Percentiles rank a stretch among this genome's conserved stretches.
phyloP scores from a whole-genome alignment of 2,888 invertebrate species.

The Rhagium mordax region DNA sequence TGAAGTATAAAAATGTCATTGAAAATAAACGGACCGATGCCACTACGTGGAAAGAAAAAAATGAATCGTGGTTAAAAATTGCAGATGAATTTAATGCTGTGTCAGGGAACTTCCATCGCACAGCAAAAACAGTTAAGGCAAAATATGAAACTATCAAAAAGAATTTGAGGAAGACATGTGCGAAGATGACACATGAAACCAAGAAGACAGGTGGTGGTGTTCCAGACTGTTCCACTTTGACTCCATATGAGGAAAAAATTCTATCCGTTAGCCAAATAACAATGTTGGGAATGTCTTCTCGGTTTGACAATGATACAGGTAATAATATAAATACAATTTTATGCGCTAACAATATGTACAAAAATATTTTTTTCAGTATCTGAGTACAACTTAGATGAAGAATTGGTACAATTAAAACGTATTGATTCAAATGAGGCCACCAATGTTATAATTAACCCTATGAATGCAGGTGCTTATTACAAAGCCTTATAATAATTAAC shows the following conservation, averaged over 20 bases:
- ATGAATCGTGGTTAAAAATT: background rate
- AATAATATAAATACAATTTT: background rate
- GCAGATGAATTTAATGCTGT: background rate
- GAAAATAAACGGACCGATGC: constrained; percentile 5
- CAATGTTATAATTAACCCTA: background rate
- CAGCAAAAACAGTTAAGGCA: background rate
- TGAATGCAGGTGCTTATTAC: too few relatives aligned
- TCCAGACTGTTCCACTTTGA: background rate
- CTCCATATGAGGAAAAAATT: constrained; percentile 1
- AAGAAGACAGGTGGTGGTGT: constrained; percentile 1
- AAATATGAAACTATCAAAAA: constrained; percentile 5
- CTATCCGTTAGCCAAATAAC: background rate
- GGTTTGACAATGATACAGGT: constrained; percentile 3
- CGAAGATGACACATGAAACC: background rate
- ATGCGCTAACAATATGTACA: too few relatives aligned
- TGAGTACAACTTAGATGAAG: background rate
- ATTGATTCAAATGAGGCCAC: too few relatives aligned
- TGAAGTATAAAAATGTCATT: background rate
- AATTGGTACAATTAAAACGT: background rate
- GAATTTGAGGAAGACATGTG: background rate
- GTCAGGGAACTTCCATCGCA: background rate
- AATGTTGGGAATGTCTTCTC: background rate
- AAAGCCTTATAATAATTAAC: too few relatives aligned
- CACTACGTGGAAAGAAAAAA: constrained; percentile 12
- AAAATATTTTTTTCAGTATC: too few relatives aligned